phyloP scores from a whole-genome alignment of 2,888 invertebrate genomes.

The Stegana nigrithorax region DNA sequence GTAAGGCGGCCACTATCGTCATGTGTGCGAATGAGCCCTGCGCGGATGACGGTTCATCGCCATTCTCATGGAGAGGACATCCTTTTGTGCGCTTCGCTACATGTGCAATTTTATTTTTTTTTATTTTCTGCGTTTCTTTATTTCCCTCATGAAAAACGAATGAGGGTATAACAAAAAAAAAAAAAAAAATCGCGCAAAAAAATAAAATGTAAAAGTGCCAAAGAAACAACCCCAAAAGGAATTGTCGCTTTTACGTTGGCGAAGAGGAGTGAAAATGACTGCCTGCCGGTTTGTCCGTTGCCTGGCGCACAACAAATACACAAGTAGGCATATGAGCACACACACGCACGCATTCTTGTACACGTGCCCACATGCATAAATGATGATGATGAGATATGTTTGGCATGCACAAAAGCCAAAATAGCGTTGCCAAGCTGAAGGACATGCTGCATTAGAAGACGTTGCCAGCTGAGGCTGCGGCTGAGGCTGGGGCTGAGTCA shows the following conservation, averaged over 20 bases:
- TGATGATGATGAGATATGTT: constrained; percentile 8
- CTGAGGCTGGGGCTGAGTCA: too few relatives aligned
- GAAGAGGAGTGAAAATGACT: too few relatives aligned
- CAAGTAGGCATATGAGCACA: not conserved
- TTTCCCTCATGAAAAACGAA: not conserved
- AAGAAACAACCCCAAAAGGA: constrained; percentile 26
- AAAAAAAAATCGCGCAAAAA: constrained; percentile 3
- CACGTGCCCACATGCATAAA: constrained; percentile 1
- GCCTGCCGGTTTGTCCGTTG: too few relatives aligned
- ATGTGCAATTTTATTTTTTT: constrained; percentile 24
- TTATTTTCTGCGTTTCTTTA: not conserved
- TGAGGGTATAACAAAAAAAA: constrained; percentile 1
- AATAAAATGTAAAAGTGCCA: not conserved
- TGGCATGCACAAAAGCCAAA: not conserved
- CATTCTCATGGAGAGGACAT: constrained; percentile 22
- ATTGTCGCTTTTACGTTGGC: constrained; percentile 20
- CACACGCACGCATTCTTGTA: not conserved
- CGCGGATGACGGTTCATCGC: constrained; percentile 3
- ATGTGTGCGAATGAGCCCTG: not conserved
- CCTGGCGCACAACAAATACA: not conserved
- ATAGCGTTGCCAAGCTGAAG: constrained; percentile 9
- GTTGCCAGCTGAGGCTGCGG: constrained; percentile 19
- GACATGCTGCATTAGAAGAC: constrained; percentile 7
- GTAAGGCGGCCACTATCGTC: not conserved
- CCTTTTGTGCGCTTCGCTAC: constrained; percentile 20